These are phyloP conservation scores for Actinia equina DNA, from an alignment of 64 coral and sea anemone species.

Conservation along the genomic window DNA sequence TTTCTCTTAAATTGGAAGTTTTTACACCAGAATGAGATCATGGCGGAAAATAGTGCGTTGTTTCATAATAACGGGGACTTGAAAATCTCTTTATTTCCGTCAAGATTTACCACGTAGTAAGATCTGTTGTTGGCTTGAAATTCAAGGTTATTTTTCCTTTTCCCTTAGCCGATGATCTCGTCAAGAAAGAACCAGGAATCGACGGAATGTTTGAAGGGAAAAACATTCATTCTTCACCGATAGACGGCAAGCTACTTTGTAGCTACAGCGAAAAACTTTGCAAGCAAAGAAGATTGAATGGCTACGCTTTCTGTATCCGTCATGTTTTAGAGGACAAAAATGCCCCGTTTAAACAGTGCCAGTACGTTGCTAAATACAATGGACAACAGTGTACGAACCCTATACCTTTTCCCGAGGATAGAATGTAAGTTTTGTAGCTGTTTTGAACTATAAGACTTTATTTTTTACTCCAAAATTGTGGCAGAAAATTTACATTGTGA, in stretches of 20 bases:
- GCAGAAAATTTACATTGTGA: neutral
- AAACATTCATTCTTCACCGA: conserved; percentile 98
- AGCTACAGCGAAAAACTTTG: conserved; percentile 99
- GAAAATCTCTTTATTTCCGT: conserved; percentile 17
- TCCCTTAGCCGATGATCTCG: conserved; percentile 84
- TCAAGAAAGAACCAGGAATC: conserved; percentile 65
- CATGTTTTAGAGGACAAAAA: conserved; percentile 99
- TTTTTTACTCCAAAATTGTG: neutral
- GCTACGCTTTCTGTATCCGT: conserved; percentile 99
- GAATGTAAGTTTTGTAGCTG: conserved; percentile 78
- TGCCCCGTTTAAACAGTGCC: conserved; percentile 98
- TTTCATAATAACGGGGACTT: neutral
- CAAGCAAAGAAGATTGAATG: conserved; percentile 99
- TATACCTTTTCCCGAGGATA: conserved; percentile 93
- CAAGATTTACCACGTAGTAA: conserved; percentile 17
- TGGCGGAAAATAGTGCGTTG: conserved; percentile 27
- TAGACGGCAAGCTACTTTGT: conserved; percentile 97
- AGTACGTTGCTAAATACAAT: conserved; percentile 99
- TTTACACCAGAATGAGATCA: conserved; percentile 25
- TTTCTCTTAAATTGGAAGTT: conserved; percentile 2
- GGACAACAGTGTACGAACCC: conserved; percentile 99
- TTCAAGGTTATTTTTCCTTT: conserved; percentile 52
- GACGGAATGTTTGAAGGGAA: conserved; percentile 97
- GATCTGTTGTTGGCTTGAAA: neutral
- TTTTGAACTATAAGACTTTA: conserved; percentile 2